Evolutionary conservation across 1,140 invertebrate genomes (phyloP), one percentile per base, ranked within the genome.

Genomic region (Microplitis mediator): DNA sequence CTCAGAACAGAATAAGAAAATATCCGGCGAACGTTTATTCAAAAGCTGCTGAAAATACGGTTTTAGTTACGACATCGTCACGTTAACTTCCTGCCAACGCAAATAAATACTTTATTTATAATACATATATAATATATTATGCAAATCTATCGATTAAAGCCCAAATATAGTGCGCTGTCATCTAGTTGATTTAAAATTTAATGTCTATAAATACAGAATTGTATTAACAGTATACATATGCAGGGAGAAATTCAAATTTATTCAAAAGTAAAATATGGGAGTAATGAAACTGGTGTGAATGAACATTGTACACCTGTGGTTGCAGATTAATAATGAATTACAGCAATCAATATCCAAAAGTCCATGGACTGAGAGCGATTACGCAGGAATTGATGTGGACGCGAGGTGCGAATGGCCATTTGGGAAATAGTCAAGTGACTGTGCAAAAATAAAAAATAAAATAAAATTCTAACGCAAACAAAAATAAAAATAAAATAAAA

Each of bases 281-380:
- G 45, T 31, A 51, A 51, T 65, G 63, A 45, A 45, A 39, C 45
- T 39, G 63, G 63, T 65, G 63, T 65, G 34, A 65, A 65, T 65
- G 23, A 65, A 65, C 45, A 45, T 14, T 16, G 23, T 14, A 50
- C 63, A 65, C 56, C 56, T 58, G 56, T 58, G 63, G 63, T 45
- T 14, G 34, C 32, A 39, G 45, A 65, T 65, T 65, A 65, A 65
- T 65, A 65, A 65, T 65, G 36, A 65, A 65, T 65, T 65, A 51
- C 11, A 16, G 9, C 23, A 63, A 63, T 63, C 61, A 63, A 63
- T 63, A 63, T 63, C 36, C 61, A 32, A 63, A 63, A 63, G 61
- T 63, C 35, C 35, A 63, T 35, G 61, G 61, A 31, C 34, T 34
- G 36, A 63, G 23, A 32, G 58, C 58, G 58, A 60, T 60, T 60